These are phyloP conservation scores for Cephus pygmeus DNA, from an alignment of 2,888 invertebrate genomes.

Conservation along the genomic window DNA sequence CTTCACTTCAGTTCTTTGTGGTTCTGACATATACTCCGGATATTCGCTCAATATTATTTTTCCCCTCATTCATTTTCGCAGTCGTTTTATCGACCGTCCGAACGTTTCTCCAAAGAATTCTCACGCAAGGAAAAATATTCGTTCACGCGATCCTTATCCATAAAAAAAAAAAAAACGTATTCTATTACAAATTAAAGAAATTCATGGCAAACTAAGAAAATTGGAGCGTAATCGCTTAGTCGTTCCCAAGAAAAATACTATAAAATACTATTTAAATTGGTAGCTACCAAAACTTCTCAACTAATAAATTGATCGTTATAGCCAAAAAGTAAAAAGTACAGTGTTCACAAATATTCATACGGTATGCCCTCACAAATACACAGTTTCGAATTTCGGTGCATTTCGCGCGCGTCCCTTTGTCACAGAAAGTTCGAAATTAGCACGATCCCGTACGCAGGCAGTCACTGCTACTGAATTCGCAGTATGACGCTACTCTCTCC, in stretches of 20 bases:
- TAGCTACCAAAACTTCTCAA: neutral
- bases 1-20: neutral
- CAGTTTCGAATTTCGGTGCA: neutral
- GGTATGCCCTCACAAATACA: neutral
- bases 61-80: neutral
- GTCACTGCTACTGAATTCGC: neutral
- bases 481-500: slow-evolving; percentile 22
- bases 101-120: neutral
- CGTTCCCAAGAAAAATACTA: neutral
- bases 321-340: neutral
- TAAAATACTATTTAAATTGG: neutral
- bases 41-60: neutral
- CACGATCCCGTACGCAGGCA: neutral
- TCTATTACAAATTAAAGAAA: neutral
- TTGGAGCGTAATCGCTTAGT: neutral
- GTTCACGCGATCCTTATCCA: neutral
- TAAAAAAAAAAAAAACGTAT: neutral
- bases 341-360: neutral
- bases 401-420: neutral
- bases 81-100: neutral
- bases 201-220: neutral
- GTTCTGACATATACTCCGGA: neutral
- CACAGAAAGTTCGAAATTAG: neutral
- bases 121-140: neutral
- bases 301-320: neutral